phyloP scores from a whole-genome alignment of 92 coral and sea anemone species.

The Porites evermanni region DNA sequence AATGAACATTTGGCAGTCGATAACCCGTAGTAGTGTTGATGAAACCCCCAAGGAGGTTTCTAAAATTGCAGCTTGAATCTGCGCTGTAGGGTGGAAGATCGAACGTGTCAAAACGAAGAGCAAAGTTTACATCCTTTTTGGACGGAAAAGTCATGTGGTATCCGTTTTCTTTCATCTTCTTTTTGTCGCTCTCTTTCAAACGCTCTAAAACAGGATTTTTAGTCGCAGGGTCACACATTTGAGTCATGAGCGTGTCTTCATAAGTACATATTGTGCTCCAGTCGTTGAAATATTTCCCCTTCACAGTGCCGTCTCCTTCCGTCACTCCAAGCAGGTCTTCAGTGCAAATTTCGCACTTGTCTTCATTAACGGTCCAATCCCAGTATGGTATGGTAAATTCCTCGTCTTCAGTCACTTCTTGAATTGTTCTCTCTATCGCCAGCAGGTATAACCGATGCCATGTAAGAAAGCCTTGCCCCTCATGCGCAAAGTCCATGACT shows the following conservation, averaged over 20 bases:
- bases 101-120: constrained; percentile 47
- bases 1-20: background rate
- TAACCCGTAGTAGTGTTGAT: constrained; percentile 44
- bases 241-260: background rate
- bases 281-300: constrained; percentile 32
- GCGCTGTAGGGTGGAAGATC: constrained; percentile 32
- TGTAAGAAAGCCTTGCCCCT: constrained; percentile 77
- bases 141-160: constrained; percentile 41
- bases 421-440: constrained; percentile 64
- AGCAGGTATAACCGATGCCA: constrained; percentile 81
- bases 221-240: background rate
- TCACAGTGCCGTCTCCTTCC: constrained; percentile 20
- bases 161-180: background rate
- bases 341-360: constrained; percentile 38
- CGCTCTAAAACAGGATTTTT: background rate
- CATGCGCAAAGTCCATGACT: constrained; percentile 72
- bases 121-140: constrained; percentile 54
- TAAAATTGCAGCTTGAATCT: constrained; percentile 37
- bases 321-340: constrained; percentile 46
- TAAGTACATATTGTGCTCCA: constrained; percentile 47
- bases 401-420: constrained; percentile 33
- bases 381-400: constrained; percentile 44
- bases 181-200: background rate
- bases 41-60: constrained; percentile 53
- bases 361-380: constrained; percentile 49